Conservation (phyloP, 1,140 invertebrate genomes). For the Melanaphis sacchari region DNA sequence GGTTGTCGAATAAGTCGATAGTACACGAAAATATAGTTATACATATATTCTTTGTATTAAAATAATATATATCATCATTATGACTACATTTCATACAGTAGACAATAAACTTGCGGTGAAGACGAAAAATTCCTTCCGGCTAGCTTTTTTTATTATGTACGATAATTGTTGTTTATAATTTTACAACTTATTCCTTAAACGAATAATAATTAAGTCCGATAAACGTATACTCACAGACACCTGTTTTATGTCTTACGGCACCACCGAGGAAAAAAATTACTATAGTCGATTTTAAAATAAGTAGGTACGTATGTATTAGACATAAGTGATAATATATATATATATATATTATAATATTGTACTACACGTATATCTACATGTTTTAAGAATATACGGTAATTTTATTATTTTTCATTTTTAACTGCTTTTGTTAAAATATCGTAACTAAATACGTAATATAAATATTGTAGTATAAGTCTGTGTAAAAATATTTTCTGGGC, state of each 20-base stretch:
- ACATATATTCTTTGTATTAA: neutral
- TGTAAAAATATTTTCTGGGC: neutral
- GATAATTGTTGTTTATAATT: slow-evolving; percentile 10
- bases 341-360: neutral
- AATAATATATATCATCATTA: neutral
- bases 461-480: neutral
- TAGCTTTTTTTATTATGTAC: neutral
- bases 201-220: slow-evolving; percentile 2
- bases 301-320: neutral
- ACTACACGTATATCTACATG: neutral
- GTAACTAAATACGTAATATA: neutral
- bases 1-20: no score
- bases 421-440: neutral
- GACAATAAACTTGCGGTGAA: neutral
- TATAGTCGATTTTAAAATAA: neutral
- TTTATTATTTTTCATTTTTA: neutral
- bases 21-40: no score
- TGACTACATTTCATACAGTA: neutral
- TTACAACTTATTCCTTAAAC: neutral
- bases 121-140: neutral
- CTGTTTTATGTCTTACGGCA: slow-evolving; percentile 29
- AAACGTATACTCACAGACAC: neutral
- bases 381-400: neutral
- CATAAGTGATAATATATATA: neutral
- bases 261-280: neutral